phyloP scores from a whole-genome alignment of 2,113 vertebrate species.

The Hirundichthys speculiger region DNA sequence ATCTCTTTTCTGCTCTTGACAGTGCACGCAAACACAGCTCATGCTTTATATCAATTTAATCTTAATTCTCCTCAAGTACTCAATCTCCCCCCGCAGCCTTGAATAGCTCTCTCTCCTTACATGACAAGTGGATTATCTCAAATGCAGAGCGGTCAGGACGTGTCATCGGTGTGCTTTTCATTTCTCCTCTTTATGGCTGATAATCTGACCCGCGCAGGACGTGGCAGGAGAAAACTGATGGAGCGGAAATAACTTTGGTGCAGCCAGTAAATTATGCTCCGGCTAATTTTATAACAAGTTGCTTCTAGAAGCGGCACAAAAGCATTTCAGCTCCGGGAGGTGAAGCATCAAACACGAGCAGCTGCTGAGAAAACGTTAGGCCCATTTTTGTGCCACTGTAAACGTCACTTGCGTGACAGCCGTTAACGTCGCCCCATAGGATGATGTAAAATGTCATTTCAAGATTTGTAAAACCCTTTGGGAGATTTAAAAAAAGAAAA shows the following conservation, averaged over 20 bases:
- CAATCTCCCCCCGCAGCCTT: conserved; percentile 19
- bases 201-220: conserved; percentile 48
- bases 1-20: conserved; percentile 22
- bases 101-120: conserved; percentile 36
- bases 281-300: not conserved
- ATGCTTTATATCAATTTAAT: conserved; percentile 32
- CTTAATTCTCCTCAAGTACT: conserved; percentile 1
- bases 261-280: conserved; percentile 13
- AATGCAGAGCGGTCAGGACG: conserved; percentile 50
- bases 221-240: conserved; percentile 39
- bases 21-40: conserved; percentile 21
- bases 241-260: conserved; percentile 28
- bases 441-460: not conserved
- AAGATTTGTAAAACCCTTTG: not conserved
- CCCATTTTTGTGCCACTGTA: no score
- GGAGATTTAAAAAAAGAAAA: no score
- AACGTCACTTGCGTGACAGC: no score
- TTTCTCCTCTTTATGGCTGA: conserved; percentile 51
- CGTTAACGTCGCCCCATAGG: no score
- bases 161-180: conserved; percentile 54
- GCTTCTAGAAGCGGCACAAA: no score
- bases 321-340: no score
- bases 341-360: not conserved
- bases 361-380: not conserved
- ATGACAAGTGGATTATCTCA: conserved; percentile 61